Percentiles rank a stretch among this genome's conserved stretches.
phyloP scores from a whole-genome alignment of 2,888 invertebrate genomes.

The Philonicus albiceps region DNA sequence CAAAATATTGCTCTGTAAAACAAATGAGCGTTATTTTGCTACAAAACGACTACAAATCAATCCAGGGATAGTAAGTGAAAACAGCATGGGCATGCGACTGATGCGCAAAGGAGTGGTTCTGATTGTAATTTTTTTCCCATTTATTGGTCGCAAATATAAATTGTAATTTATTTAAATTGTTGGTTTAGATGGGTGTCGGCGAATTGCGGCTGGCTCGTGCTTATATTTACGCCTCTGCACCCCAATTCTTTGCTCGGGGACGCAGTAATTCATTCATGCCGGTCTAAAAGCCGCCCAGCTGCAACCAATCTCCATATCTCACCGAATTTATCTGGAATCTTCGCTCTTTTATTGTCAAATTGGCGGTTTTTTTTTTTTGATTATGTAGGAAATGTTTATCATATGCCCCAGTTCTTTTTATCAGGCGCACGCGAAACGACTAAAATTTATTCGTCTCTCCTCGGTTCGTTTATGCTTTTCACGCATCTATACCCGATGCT shows the following conservation, averaged over 20 bases:
- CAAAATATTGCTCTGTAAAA: neutral
- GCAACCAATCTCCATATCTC: neutral
- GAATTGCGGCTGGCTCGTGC: neutral
- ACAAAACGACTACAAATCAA: neutral
- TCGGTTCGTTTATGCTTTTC: conserved; percentile 19
- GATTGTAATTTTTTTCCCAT: neutral
- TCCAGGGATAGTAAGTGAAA: neutral
- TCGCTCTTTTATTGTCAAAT: neutral
- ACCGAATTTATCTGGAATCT: neutral
- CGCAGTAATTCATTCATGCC: neutral
- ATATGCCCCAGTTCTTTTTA: conserved; percentile 23
- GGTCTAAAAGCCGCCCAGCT: neutral
- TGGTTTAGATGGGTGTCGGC: neutral
- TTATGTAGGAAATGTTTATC: conserved; percentile 11
- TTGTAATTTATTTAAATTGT: conserved; percentile 28
- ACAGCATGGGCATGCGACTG: neutral
- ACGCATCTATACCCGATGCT: conserved; percentile 14
- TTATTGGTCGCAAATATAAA: neutral
- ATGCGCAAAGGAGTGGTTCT: neutral
- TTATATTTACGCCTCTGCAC: conserved; percentile 13
- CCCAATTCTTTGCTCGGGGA: neutral
- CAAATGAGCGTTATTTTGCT: neutral
- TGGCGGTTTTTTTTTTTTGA: neutral
- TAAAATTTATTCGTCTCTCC: conserved; percentile 14
- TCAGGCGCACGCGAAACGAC: neutral